Evolutionary conservation across 2,888 invertebrate genomes (phyloP), one percentile per base, ranked within the genome.

Genomic region (Microctonus hyperodae): DNA sequence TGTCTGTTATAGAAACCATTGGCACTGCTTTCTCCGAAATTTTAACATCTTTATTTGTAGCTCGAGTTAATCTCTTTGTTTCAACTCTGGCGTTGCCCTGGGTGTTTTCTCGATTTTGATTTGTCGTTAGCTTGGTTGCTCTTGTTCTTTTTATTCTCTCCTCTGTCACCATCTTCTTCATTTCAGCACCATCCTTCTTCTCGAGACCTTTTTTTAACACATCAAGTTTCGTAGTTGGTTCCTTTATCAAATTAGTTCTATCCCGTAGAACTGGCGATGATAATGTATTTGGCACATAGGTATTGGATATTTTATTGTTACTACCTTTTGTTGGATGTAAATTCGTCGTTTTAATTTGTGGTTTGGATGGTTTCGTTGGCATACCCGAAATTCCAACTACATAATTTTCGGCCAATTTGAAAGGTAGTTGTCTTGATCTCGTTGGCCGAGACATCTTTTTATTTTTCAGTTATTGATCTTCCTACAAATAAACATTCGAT

Each of bases 201-300:
- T 23, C 48, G 22, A 57, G 53, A 70, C 70, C 72, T 72, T 73
- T 70, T 71, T 70, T 72, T 66, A 70, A 71, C 70, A 72, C 35
- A 69, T 70, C 65, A 69, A 62, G 56, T 67, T 73, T 73, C 40
- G 69, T 48, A 59, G 16, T 44, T 44, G 50, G 60, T 67, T 70
- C 68, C 16, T 33, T 48, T 22, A 58, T 64, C 53, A 73, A 61
- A 62, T 73, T 73, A n/a, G 73, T 73, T 70, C 72, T 72, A 71
- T 73, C 73, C 61, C 68, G 72, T 69, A 73, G 65, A 70, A 73
- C 70, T 48, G 65, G 64, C 9, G 65, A 61, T 67, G 37, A 60
- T 13, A 64, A 37, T 40, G 37, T 31, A 16, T 25, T 40, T 58
- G 68, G 37, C 13, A 37, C 53, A 68, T 44, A 56, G 58, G 55